Conservation (phyloP, 2,888 invertebrate species). For the Uloborus plumipes region DNA sequence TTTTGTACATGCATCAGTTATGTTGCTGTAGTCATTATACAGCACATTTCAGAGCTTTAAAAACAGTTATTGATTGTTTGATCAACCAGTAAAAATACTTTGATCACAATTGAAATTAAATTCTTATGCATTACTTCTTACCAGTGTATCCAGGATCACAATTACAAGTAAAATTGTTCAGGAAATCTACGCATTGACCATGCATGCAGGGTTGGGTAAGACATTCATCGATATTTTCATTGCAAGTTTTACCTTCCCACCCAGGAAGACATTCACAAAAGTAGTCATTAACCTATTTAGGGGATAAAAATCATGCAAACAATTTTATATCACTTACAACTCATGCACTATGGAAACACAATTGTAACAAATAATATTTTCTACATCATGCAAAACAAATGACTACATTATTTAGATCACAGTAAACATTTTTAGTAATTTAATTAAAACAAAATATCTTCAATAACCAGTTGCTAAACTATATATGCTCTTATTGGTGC, state of each 20-base stretch:
- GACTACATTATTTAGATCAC: too few species aligned
- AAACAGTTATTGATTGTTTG: too few species aligned
- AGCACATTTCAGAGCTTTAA: background rate
- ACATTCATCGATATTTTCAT: conserved; percentile 68
- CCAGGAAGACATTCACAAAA: conserved; percentile 83
- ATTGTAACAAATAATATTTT: too few species aligned
- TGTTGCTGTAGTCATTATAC: background rate
- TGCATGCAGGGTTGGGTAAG: conserved; percentile 77
- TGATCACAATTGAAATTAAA: too few species aligned
- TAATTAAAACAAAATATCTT: too few species aligned
- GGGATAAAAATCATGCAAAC: conserved; percentile 43
- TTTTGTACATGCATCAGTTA: too few species aligned
- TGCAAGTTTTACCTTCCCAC: conserved; percentile 79
- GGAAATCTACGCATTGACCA: conserved; percentile 91
- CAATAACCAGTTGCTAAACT: too few species aligned
- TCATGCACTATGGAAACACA: too few species aligned
- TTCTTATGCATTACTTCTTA: conserved; percentile 21
- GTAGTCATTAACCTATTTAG: conserved; percentile 73
- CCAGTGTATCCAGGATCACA: conserved; percentile 93
- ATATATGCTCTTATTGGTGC: too few species aligned
- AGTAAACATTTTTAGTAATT: too few species aligned
- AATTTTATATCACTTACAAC: background rate
- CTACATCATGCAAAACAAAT: too few species aligned
- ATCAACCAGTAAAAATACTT: too few species aligned
- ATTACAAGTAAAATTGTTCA: conserved; percentile 91